Evolutionary conservation across 2,888 invertebrate genomes (phyloP).

Genomic region (Allacma fusca): DNA sequence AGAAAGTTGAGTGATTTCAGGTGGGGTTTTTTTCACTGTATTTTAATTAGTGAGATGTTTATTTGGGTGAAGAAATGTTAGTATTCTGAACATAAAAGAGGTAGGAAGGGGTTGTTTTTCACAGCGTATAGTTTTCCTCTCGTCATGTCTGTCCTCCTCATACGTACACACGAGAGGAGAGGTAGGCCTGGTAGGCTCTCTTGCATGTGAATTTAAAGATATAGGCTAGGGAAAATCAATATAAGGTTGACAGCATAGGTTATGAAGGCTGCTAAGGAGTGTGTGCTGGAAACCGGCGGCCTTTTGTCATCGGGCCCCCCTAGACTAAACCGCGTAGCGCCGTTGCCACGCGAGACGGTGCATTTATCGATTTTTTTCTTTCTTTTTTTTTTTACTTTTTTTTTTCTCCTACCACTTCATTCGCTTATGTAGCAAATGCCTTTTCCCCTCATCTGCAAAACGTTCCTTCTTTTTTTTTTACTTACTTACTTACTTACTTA

Average conservation of each 20-base stretch:
- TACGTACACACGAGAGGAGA: constrained; percentile 22
- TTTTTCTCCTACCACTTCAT: constrained; percentile 45
- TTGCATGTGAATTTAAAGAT: constrained; percentile 41
- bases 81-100: constrained; percentile 58
- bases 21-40: constrained; percentile 29
- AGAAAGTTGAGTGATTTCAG: constrained; percentile 45
- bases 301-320: constrained; percentile 60
- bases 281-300: constrained; percentile 53
- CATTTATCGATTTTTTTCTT: constrained; percentile 60
- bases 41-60: constrained; percentile 47
- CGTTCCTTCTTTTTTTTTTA: constrained; percentile 36
- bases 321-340: constrained; percentile 52
- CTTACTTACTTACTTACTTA: constrained; percentile 21
- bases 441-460: constrained; percentile 46
- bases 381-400: constrained; percentile 48
- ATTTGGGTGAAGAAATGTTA: constrained; percentile 41
- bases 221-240: constrained; percentile 57
- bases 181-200: background rate
- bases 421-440: constrained; percentile 41
- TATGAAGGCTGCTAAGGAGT: constrained; percentile 53
- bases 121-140: constrained; percentile 22
- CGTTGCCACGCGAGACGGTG: constrained; percentile 61
- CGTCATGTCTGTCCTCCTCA: constrained; percentile 13
- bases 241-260: constrained; percentile 56
- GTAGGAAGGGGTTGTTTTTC: constrained; percentile 43